phyloP scores from a whole-genome alignment of 2,797 vertebrate genomes.

The Crypturellus tataupa region DNA sequence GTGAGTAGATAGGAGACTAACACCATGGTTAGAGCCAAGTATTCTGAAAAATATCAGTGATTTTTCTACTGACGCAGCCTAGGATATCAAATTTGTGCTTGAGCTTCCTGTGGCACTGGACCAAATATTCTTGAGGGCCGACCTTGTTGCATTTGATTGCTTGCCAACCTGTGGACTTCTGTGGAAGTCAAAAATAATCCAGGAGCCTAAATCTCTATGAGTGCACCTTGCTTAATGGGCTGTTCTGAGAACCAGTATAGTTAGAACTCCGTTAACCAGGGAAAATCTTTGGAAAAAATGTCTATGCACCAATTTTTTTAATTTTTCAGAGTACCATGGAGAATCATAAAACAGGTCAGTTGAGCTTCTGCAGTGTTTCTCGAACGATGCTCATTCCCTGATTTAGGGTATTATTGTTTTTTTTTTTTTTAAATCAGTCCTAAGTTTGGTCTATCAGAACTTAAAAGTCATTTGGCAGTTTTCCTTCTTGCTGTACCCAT shows the following conservation, averaged over 20 bases:
- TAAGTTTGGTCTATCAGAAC: constrained; percentile 13
- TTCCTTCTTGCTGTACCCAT: not conserved
- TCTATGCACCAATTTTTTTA: not conserved
- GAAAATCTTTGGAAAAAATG: not conserved
- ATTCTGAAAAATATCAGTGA: not conserved
- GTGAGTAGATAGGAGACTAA: not conserved
- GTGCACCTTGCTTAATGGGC: not conserved
- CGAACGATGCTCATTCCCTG: not conserved
- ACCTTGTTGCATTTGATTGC: not conserved
- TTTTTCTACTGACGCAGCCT: not conserved
- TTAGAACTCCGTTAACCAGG: not conserved
- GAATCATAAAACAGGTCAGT: constrained; percentile 30
- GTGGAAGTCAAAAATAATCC: not conserved
- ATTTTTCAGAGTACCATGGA: not conserved
- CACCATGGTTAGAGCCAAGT: not conserved
- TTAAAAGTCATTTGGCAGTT: constrained; percentile 22
- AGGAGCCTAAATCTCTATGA: not conserved
- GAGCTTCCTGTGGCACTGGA: not conserved
- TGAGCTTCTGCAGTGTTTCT: constrained; percentile 23
- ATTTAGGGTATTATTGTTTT: constrained; percentile 43
- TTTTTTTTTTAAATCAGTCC: not conserved
- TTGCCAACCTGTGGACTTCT: not conserved
- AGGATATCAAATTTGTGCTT: not conserved
- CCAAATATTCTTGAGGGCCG: not conserved
- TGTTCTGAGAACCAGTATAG: not conserved